phyloP scores from a whole-genome alignment of 23 tunicate genomes.

The Styela clava region DNA sequence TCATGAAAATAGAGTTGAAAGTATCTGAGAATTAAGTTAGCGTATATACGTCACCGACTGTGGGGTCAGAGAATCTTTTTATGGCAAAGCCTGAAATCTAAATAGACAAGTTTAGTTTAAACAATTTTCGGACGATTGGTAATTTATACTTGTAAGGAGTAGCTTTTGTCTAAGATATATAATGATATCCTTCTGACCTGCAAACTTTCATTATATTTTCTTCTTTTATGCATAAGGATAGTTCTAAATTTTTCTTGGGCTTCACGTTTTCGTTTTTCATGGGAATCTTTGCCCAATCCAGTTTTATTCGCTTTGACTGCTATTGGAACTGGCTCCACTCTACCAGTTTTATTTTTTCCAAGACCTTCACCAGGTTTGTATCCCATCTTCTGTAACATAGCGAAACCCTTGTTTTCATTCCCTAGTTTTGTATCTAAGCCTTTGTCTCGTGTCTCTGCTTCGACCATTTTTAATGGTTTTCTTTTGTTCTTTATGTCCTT shows the following conservation, averaged over 20 bases:
- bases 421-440: constrained; percentile 59
- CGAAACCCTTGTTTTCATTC: constrained; percentile 75
- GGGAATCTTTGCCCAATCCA: constrained; percentile 81
- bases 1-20: too few relatives aligned
- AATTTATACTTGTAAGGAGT: too few relatives aligned
- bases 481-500: constrained; percentile 15
- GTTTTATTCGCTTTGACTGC: constrained; percentile 49
- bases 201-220: constrained; percentile 40
- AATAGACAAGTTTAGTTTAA: too few relatives aligned
- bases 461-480: constrained; percentile 31
- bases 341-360: constrained; percentile 71
- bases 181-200: too few relatives aligned
- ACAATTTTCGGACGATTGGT: too few relatives aligned
- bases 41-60: too few relatives aligned
- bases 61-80: too few relatives aligned
- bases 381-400: constrained; percentile 89
- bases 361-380: constrained; percentile 80
- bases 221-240: constrained; percentile 31
- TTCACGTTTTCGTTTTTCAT: constrained; percentile 41
- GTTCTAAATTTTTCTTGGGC: constrained; percentile 33
- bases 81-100: too few relatives aligned
- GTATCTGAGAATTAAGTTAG: too few relatives aligned
- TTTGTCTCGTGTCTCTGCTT: constrained; percentile 65
- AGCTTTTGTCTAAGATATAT: too few relatives aligned
- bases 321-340: constrained; percentile 81